Evolutionary conservation across 2,113 vertebrate species (phyloP), one percentile per base, ranked within the genome.

Genomic region (Rhea pennata): DNA sequence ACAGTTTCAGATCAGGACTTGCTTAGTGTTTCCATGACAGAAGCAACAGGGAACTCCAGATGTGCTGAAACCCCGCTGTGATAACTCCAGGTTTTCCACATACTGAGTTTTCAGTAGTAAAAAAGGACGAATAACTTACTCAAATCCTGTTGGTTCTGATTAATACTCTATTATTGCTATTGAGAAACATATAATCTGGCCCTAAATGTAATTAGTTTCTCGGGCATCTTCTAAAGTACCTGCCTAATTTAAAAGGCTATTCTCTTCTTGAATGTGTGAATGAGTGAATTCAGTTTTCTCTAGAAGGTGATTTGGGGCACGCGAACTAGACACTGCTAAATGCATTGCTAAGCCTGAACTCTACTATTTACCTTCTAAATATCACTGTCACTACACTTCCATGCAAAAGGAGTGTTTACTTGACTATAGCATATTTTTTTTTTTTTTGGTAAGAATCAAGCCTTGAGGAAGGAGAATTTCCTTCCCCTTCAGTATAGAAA

Each of bases 11-110:
- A 9, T 26, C 19, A 46, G 39, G 2, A 5, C 6, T 33, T 58
- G 10, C 36, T 42, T 39, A 29, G n/a, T 5, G 7, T 10, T 24
- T 1, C 0, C 50, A 8, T 7, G 42, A 36, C 27, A 12, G 15
- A 15, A 81, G 44, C 42, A 59, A 16, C 4, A 70, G 8, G 42
- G 39, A 21, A 29, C 17, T 50, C 40, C 16, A 20, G 29, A 7
- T 5, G 2, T 15, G 12, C 26, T 71, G 51, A 58, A 44, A 40
- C 3, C 39, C 8, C 23, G 3, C 10, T 8, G 2, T 7, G 12
- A 4, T 21, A 14, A 92, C 14, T 5, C 54, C 54, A 15, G 1
- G 20, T 75, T 75, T 69, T 51, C 36, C 12, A 24, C 51, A n/a
- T 14, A 31, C 29, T 36, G 70, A 67, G 6, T 27, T 76, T n/a